A percentile compares a stretch with the other conserved stretches of the same genome.
Evolutionary conservation across 2,888 invertebrate genomes (phyloP).

Genomic region (Drosophila engyochracea): DNA sequence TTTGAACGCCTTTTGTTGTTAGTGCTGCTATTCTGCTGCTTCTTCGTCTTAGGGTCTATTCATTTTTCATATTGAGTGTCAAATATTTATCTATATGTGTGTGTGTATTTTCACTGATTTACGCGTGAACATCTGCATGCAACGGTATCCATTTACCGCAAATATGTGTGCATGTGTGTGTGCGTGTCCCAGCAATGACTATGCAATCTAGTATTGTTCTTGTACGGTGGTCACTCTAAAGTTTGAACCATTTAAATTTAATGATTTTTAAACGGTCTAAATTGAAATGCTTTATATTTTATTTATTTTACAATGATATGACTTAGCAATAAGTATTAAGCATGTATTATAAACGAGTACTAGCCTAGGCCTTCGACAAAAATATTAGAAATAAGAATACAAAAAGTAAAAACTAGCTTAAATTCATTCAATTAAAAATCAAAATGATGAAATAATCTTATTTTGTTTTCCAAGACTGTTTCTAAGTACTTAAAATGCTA

Average conservation of each 20-base stretch:
- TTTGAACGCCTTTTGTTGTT: slow-evolving; percentile 29
- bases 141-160: slow-evolving; percentile 55
- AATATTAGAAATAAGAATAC: background rate
- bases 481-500: background rate
- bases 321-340: background rate
- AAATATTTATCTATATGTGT: slow-evolving; percentile 8
- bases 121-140: slow-evolving; percentile 56
- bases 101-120: slow-evolving; percentile 41
- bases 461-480: background rate
- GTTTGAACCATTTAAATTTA: background rate
- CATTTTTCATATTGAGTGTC: slow-evolving; percentile 50
- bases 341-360: background rate
- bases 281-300: background rate
- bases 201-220: slow-evolving; percentile 35
- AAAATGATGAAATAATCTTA: background rate
- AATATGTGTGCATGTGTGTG: slow-evolving; percentile 6
- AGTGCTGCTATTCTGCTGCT: slow-evolving; percentile 12
- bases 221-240: background rate
- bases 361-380: background rate
- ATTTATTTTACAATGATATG: background rate
- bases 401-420: background rate
- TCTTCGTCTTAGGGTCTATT: slow-evolving; percentile 40
- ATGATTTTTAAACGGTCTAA: background rate
- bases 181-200: slow-evolving; percentile 37
- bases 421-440: background rate